Base-by-base conservation (phyloP, 2,797 vertebrate genomes). In the Falco rusticolus region DNA sequence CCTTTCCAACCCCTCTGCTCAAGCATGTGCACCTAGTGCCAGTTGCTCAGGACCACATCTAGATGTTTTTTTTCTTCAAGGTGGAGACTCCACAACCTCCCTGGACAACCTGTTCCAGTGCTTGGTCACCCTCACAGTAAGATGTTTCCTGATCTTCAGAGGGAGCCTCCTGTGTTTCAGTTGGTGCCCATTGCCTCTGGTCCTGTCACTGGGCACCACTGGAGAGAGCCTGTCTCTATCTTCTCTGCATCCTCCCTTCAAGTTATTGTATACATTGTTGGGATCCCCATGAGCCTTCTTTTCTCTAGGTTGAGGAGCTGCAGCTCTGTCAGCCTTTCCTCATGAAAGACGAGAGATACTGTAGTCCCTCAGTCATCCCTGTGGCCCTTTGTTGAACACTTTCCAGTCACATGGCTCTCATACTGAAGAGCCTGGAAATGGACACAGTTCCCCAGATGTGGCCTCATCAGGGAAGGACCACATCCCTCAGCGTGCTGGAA, bases 21-120 rank as follows among this genome's bases (percentile, higher is more conserved):
- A 82, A 78, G 57, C 25, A 84, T 21, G 53, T 12, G 8, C 33
- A 39, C 31, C 6, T 61, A 33, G 13, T 22, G 26, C 9, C 5
- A 2, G 26, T 48, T 84, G 10, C 28, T n/a, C 18, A 61, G 28
- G 51, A n/a, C 5, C 1, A 25, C 0, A 2, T n/a, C 47, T n/a
- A 60, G 59, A 50, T 0, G 4, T 18, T 45, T 45, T 37, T 37
- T 72, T 24, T 29, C 53, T 39, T n/a, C 28, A 65, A 37, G 21
- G 8, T 45, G 37, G 37, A 12, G 11, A 31, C 34, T 50, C 43
- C 21, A 56, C 31, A 87, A 22, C 45, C 45, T 45, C 17, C 45
- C 45, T 19, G 17, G 45, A 45, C 45, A 45, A 45, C 45, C 45
- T 45, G 18, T 45, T 18, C 45, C 45, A 45, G 45, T 45, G 45